Evolutionary conservation across 2,113 vertebrate species (phyloP), one percentile per base, ranked within the genome.

Genomic region (Anser cygnoides): DNA sequence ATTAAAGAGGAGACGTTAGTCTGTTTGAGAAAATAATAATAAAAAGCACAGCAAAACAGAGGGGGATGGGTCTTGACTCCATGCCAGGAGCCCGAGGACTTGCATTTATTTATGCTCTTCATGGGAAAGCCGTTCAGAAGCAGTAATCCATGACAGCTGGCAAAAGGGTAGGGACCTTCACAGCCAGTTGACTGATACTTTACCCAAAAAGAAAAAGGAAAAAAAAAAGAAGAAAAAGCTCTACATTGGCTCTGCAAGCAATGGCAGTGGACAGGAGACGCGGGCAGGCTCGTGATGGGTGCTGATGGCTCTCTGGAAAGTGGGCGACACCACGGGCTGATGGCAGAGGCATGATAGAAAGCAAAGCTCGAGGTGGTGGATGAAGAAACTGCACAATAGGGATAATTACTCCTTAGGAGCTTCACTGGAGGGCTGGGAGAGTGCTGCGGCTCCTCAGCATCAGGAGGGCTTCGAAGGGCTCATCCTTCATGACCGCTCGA

Each of bases 111-210:
- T 96, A 96, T 87, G 84, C 73, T 96, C 97, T 97, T 93, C 98
- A 97, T 98, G 97, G 97, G 93, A 97, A 97, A 95, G 79, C 96
- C 14, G 3, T 95, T 97, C 91, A 59, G 63, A 84, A 81, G 82
- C 92, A 96, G 94, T 94, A 97, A 97, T 96, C 96, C 96, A 95
- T 54, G 37, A 95, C 93, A 97, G 94, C 93, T 97, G 94, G 92
- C 91, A 94, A 65, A 89, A 86, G 96, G 94, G 95, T 18, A 84
- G 79, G 92, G 94, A 90, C 93, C 93, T 92, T 97, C 79, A 65
- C 80, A 95, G 55, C 39, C 87, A 91, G 94, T 83, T 96, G 94
- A 95, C 89, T 90, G 68, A 26, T 63, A 71, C 22, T 94, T 95
- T 89, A 71, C 57, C 35, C 22, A 94, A 94, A 96, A 93, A 59